phyloP scores from a whole-genome alignment of 2,113 vertebrate genomes.

The Leucoraja erinaceus region DNA sequence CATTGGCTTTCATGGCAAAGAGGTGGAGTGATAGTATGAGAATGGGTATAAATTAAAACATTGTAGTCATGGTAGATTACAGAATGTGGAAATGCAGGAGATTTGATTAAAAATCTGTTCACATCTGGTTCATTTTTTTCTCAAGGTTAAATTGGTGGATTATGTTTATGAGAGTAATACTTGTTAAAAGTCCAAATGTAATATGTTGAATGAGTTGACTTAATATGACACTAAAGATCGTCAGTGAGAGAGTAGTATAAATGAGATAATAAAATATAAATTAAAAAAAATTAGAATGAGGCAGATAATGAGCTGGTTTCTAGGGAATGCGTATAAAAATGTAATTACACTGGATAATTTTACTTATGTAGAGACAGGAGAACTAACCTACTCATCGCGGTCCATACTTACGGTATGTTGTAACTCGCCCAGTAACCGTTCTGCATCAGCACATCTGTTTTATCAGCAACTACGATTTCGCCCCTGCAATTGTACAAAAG shows the following conservation, averaged over 20 bases:
- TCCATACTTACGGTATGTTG: conserved; percentile 78
- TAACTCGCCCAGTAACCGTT: conserved; percentile 92
- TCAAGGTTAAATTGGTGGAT: neutral
- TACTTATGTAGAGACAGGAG: neutral
- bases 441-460: conserved; percentile 68
- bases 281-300: neutral
- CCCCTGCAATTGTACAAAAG: conserved; percentile 57
- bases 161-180: neutral
- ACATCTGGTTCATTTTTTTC: neutral
- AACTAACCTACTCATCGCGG: neutral
- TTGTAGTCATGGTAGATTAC: neutral
- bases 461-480: conserved; percentile 61
- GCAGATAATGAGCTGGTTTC: neutral
- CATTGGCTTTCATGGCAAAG: too few relatives aligned
- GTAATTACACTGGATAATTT: neutral
- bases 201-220: neutral
- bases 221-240: too few relatives aligned
- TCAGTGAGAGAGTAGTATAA: neutral
- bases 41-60: neutral
- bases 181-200: neutral
- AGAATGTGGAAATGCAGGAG: neutral
- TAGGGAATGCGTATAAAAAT: neutral
- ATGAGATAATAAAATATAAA: neutral
- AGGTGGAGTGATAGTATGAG: too few relatives aligned
- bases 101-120: neutral